phyloP scores from a whole-genome alignment of 2,113 vertebrate genomes.

The Rhagologus leucostigma region DNA sequence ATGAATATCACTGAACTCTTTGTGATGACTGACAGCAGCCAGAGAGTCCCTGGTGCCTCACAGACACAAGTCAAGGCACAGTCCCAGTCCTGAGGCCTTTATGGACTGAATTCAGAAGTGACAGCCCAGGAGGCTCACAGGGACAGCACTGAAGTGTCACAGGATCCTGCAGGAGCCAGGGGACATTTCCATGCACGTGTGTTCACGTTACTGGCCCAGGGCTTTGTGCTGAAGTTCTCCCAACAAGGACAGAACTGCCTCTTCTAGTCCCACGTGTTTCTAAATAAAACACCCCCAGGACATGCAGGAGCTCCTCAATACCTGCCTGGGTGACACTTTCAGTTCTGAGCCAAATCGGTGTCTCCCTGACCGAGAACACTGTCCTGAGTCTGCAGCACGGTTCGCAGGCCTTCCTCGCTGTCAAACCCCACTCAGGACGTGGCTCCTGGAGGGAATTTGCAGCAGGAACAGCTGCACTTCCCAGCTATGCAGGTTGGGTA shows the following conservation, averaged over 20 bases:
- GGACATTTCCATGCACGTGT: neutral
- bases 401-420: neutral
- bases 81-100: conserved; percentile 9
- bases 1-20: neutral
- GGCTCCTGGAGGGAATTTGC: neutral
- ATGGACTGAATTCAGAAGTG: neutral
- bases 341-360: neutral
- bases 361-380: neutral
- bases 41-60: neutral
- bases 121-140: neutral
- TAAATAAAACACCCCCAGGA: neutral
- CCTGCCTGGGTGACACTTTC: neutral
- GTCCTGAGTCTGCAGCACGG: neutral
- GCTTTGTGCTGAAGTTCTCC: neutral
- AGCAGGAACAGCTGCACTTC: neutral
- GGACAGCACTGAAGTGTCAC: neutral
- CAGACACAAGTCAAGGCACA: conserved; percentile 26
- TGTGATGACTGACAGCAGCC: neutral
- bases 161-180: neutral
- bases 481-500: neutral
- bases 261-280: rapidly evolving
- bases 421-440: neutral
- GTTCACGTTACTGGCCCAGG: neutral
- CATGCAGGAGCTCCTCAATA: neutral
- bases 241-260: neutral